Base-by-base conservation (phyloP, 2,797 vertebrate species). In the Galaxias olidus region DNA sequence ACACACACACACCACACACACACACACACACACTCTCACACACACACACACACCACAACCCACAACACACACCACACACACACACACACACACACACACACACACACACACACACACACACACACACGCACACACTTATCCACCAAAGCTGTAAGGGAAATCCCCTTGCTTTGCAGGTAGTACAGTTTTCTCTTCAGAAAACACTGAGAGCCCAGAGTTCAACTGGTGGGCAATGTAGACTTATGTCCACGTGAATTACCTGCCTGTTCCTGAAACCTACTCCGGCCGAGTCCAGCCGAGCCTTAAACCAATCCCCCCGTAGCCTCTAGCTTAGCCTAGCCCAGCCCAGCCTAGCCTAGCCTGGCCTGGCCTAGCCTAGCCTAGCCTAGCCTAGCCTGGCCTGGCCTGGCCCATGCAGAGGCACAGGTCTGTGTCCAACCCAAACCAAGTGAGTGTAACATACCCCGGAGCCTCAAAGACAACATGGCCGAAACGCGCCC, bases 181-280 rank as follows among this genome's bases (percentile, higher is more conserved):
- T 62, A 62, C 44, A 68, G 48, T 17, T 64, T 68, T 63, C 30
- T 70, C 65, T 81, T 71, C 63, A 61, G 46, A 60, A 69, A 61
- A 42, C 54, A 17, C 59, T 49, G 1, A 51, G 20, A 71, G 66
- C 65, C 79, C 69, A 62, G 52, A 59, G 68, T 54, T 82, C 73
- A 84, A 61, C 73, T 77, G 51, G 47, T 67, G 56, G 51, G 58
- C 55, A 40, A 61, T 59, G 58, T 54, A 18, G 48, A 63, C 40
- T 68, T 73, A 65, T 74, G 79, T 76, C 61, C 68, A 54, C 65
- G 54, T 63, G 69, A 75, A 80, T 80, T 75, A 69, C 62, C 69
- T 68, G 59, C 14, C 20, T 53, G 63, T 66, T 56, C 65, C 68
- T 70, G n/a, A n/a, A 65, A 71, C 70, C 54, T 58, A 72, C 72